Evolutionary conservation across 2,888 invertebrate genomes (phyloP).

Genomic region (Nemoura dubitans): DNA sequence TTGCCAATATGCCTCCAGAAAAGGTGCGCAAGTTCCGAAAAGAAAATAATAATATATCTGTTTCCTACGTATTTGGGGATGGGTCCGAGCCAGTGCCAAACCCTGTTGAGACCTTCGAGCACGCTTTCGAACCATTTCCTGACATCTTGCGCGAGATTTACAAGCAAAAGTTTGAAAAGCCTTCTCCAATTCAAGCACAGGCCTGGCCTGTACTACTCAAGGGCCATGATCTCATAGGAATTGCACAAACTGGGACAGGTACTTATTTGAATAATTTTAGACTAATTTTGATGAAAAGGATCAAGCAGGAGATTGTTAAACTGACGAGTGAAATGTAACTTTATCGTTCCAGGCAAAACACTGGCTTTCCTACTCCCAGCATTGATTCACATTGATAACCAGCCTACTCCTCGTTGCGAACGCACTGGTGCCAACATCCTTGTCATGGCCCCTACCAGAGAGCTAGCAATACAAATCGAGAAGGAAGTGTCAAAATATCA

Average conservation of each 20-base stretch:
- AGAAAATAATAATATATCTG: conserved; percentile 78
- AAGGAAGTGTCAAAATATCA: conserved; percentile 89
- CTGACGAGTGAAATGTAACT: background rate
- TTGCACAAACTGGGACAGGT: conserved; percentile 92
- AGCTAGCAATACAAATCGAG: conserved; percentile 92
- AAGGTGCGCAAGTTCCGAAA: conserved; percentile 70
- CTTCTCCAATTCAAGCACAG: conserved; percentile 92
- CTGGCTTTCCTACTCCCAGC: conserved; percentile 93
- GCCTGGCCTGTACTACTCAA: conserved; percentile 93
- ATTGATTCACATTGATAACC: conserved; percentile 90
- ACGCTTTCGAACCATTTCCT: conserved; percentile 80
- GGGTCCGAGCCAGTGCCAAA: conserved; percentile 69
- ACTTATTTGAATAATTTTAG: conserved; percentile 46
- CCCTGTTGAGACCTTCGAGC: conserved; percentile 80
- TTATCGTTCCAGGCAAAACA: conserved; percentile 77
- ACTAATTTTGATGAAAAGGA: too few relatives aligned
- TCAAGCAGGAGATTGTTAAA: too few relatives aligned
- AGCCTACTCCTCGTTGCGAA: conserved; percentile 75
- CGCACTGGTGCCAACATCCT: conserved; percentile 86
- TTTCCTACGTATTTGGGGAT: conserved; percentile 69
- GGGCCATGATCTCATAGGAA: conserved; percentile 94
- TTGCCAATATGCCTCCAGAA: conserved; percentile 70
- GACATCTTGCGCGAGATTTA: conserved; percentile 83
- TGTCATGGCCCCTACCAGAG: conserved; percentile 91
- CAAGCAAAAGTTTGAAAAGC: conserved; percentile 81